Conservation (phyloP, 2,113 vertebrate genomes). For the Hypocryptadius cinnamomeus region DNA sequence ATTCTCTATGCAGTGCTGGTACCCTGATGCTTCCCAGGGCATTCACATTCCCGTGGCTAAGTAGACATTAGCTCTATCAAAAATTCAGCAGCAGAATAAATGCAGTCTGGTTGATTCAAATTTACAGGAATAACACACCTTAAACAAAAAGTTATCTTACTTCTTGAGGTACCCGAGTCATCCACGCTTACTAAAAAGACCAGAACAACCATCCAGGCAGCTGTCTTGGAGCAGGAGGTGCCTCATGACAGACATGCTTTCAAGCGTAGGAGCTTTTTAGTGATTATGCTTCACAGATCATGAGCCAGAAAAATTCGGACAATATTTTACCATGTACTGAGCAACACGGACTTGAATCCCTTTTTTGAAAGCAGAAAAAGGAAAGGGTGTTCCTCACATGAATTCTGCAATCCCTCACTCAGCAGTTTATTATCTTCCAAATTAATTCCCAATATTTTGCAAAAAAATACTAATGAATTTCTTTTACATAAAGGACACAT, state of each 20-base stretch:
- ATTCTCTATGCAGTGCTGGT: neutral
- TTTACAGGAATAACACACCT: neutral
- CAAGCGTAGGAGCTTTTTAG: accelerated
- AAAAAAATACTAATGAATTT: neutral
- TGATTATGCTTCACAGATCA: neutral
- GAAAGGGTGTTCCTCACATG: neutral
- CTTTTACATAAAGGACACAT: neutral
- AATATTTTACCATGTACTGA: neutral
- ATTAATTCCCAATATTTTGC: neutral
- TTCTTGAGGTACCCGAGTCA: neutral
- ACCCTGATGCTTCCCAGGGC: neutral
- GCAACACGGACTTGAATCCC: neutral
- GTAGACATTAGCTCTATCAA: neutral
- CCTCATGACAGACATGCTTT: neutral
- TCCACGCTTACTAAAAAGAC: neutral
- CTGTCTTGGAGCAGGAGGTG: neutral
- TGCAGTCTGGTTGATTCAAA: neutral
- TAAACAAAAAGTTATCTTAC: neutral
- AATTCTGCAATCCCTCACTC: neutral
- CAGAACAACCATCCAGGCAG: neutral
- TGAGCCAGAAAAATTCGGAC: neutral
- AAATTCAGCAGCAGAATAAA: neutral
- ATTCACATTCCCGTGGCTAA: neutral
- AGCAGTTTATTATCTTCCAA: neutral
- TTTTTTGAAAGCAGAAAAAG: neutral